phyloP scores from a whole-genome alignment of 2,113 vertebrate species.

The Clinocottus analis region DNA sequence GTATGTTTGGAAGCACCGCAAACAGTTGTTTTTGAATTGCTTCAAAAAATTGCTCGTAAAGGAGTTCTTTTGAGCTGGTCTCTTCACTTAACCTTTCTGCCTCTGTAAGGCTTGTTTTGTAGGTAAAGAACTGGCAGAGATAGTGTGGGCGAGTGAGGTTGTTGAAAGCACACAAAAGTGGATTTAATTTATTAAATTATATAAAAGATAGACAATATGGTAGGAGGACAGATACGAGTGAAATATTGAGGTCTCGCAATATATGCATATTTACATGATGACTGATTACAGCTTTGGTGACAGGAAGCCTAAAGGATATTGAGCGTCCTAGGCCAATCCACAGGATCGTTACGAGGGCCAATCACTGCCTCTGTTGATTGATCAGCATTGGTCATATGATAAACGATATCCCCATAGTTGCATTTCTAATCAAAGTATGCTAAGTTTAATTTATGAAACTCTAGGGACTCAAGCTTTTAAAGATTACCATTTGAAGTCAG shows the following conservation, averaged over 20 bases:
- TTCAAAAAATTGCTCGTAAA: background rate
- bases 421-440: background rate
- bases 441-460: background rate
- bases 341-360: background rate
- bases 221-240: no score
- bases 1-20: background rate
- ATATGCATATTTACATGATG: conserved; percentile 7
- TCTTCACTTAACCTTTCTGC: no score
- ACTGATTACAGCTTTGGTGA: conserved; percentile 8
- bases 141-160: background rate
- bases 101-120: no score
- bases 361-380: conserved; percentile 5
- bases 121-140: background rate
- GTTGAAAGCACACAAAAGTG: background rate
- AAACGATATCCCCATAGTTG: background rate
- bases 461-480: conserved; percentile 6
- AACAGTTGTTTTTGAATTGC: background rate
- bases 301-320: conserved; percentile 7
- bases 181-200: background rate
- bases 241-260: background rate
- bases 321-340: background rate
- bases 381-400: background rate
- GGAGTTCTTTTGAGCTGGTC: background rate
- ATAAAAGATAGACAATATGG: background rate
- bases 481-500: background rate